Conservation (phyloP, 2,888 invertebrate genomes). For the Conus canariensis region DNA sequence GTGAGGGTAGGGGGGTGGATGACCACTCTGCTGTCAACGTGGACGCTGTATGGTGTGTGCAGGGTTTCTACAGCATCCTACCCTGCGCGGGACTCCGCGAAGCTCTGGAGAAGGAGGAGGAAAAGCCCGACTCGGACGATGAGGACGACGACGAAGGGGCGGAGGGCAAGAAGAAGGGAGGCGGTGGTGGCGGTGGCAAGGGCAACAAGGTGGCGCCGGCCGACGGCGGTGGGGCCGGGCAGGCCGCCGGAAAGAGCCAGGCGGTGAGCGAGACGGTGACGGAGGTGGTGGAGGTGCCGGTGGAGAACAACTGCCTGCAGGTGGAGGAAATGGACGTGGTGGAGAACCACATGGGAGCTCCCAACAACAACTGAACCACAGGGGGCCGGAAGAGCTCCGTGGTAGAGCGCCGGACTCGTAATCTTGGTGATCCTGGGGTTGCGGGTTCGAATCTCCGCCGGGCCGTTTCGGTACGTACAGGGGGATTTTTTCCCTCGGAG, state of each 20-base stretch:
- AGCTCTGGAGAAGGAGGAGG: conserved; percentile 45
- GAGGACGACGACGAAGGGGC: conserved; percentile 46
- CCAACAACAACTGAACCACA: background rate
- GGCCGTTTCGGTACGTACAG: no score
- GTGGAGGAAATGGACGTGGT: conserved; percentile 17
- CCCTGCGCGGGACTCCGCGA: conserved; percentile 53
- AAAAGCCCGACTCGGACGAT: conserved; percentile 49
- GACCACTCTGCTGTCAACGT: no score
- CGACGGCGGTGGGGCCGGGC: no score
- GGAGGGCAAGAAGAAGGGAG: background rate
- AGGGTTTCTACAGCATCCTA: conserved; percentile 60
- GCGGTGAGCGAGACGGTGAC: background rate
- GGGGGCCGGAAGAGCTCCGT: no score
- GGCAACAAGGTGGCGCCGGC: conserved; percentile 5
- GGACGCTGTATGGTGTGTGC: conserved; percentile 43
- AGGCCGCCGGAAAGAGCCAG: background rate
- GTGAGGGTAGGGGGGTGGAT: no score
- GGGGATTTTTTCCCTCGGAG: no score
- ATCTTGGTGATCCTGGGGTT: no score
- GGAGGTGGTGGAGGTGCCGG: conserved; percentile 8
- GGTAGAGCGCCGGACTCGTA: no score
- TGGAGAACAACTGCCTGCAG: background rate
- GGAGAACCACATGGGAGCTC: background rate
- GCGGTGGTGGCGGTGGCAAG: background rate
- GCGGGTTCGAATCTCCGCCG: no score